phyloP scores from a whole-genome alignment of 2,888 invertebrate genomes.

The Andrena bucephala region DNA sequence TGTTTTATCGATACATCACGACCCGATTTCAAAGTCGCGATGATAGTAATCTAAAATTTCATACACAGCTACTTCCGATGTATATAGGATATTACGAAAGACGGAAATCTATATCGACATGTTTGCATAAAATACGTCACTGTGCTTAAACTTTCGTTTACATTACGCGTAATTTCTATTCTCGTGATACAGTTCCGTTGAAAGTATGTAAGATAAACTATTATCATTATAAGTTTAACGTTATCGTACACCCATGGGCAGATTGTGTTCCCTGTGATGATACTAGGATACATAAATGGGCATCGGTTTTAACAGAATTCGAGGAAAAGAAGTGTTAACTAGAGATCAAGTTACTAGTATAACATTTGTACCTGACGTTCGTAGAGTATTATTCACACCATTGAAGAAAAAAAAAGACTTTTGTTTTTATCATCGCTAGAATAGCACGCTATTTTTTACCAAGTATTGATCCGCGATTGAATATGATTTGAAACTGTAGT shows the following conservation, averaged over 20 bases:
- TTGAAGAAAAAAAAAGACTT: slow-evolving; percentile 42
- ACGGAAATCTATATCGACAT: slow-evolving; percentile 29
- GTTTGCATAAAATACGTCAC: slow-evolving; percentile 74
- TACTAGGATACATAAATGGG: slow-evolving; percentile 72
- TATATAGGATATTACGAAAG: slow-evolving; percentile 28
- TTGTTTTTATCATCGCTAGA: slow-evolving; percentile 31
- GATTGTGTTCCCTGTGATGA: slow-evolving; percentile 77
- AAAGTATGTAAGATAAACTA: slow-evolving; percentile 84
- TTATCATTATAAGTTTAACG: slow-evolving; percentile 72
- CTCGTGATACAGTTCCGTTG: slow-evolving; percentile 74
- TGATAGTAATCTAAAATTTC: slow-evolving; percentile 15
- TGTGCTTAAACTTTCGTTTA: slow-evolving; percentile 68
- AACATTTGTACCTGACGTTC: slow-evolving; percentile 82
- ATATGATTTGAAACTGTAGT: slow-evolving; percentile 17
- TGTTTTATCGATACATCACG: slow-evolving; percentile 19
- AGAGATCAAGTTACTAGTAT: slow-evolving; percentile 75
- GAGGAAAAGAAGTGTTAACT: slow-evolving; percentile 63
- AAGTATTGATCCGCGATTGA: slow-evolving; percentile 15
- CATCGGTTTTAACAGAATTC: slow-evolving; percentile 73
- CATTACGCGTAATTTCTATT: slow-evolving; percentile 55
- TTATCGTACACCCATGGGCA: slow-evolving; percentile 73
- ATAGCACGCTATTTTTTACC: slow-evolving; percentile 36
- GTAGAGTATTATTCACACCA: slow-evolving; percentile 65
- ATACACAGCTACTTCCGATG: slow-evolving; percentile 33
- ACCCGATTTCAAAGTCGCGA: slow-evolving; percentile 60